Conservation (phyloP, 2,113 vertebrate genomes). For the Helogale parvula region DNA sequence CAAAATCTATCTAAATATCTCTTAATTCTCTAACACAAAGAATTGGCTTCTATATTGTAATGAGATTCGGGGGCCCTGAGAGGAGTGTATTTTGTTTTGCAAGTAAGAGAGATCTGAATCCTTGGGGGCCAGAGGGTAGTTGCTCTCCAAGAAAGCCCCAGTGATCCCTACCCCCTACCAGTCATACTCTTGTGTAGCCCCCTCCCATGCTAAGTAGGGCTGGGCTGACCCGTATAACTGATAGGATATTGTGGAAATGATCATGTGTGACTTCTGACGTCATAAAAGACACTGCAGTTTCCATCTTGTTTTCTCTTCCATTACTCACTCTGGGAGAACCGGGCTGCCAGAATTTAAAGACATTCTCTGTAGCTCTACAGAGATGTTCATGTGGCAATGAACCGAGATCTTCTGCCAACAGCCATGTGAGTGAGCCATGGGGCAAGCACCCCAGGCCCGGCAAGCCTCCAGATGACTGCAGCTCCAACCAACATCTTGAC, state of each 20-base stretch:
- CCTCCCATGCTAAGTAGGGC: not conserved
- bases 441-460: not conserved
- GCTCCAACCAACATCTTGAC: not conserved
- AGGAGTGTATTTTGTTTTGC: not conserved
- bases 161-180: not conserved
- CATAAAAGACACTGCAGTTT: not conserved
- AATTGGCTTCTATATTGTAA: not conserved
- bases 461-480: not conserved
- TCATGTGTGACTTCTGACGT: not conserved
- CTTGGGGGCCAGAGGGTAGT: not conserved
- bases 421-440: not conserved
- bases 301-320: not conserved
- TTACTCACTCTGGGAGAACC: not conserved
- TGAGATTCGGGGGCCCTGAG: not conserved
- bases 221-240: not conserved
- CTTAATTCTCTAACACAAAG: not conserved
- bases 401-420: not conserved
- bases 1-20: slow-evolving; percentile 21
- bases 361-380: not conserved
- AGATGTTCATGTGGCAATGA: not conserved
- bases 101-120: not conserved
- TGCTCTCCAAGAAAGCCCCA: not conserved
- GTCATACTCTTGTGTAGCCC: not conserved
- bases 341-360: not conserved
- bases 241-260: not conserved